Evolutionary conservation across 2,888 invertebrate species (phyloP), one percentile per base, ranked within the genome.

Genomic region (Nemotelus pantherinus): DNA sequence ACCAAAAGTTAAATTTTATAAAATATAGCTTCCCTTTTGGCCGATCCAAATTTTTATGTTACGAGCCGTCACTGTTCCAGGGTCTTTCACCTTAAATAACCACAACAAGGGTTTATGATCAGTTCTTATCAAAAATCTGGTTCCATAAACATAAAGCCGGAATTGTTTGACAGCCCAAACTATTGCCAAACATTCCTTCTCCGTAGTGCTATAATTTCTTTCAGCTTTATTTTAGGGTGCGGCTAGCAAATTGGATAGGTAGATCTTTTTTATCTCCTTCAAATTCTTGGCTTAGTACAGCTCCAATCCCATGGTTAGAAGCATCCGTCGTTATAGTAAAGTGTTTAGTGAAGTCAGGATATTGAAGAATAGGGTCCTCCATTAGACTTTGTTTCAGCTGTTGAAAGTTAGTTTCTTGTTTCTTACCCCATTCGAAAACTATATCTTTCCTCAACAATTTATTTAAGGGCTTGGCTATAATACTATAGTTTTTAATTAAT

Each of bases 241-340:
- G 60, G n/a, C 80, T 81, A 0, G 82, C 80, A 75, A 81, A 83
- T 10, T 82, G 82, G 9, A 83, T 79, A 4, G 83, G 82, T 77
- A 79, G 57, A 55, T 83, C 82, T 45, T 77, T 9, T 6, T 25
- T 25, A 25, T 1, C 6, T 25, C 6, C 6, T 2, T 68, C 53
- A n/a, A n/a, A n/a, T 53, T 80, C 76, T 70, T 80, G 80, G 41
- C 71, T 79, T 41, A 81, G 53, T 6, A 81, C 80, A 7, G 80
- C 80, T 3, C 78, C 80, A 47, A 79, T 78, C 3, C 77, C 79
- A 53, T 74, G 6, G 67, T 81, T 79, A 75, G 79, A 79, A 53
- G 80, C 81, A 50, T 80, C 81, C 2, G 79, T 77, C 9, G 77
- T 81, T 6, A 81, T 64, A 9, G 53, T 77, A 63, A 80, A 81